Evolutionary conservation across 2,888 invertebrate genomes (phyloP).

Genomic region (Sisyra terminalis): DNA sequence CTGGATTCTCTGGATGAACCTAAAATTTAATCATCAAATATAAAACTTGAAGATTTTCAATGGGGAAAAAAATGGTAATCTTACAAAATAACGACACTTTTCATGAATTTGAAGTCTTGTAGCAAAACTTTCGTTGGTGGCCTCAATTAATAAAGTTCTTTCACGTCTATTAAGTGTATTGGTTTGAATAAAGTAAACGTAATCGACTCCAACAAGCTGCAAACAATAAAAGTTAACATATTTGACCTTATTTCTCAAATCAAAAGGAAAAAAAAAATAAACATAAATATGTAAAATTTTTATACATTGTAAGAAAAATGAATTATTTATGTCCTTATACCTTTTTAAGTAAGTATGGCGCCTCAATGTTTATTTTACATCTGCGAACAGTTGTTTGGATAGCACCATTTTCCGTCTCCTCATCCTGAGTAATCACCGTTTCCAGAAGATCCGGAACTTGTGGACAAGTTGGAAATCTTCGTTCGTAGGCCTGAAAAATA

Average conservation of each 20-base stretch:
- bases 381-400: conserved; percentile 64
- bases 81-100: conserved; percentile 74
- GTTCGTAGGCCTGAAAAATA: conserved; percentile 70
- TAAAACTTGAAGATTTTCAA: neutral
- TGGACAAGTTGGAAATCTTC: conserved; percentile 81
- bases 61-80: conserved; percentile 21
- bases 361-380: conserved; percentile 83
- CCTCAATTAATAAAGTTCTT: conserved; percentile 74
- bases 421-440: conserved; percentile 65
- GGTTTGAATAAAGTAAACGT: conserved; percentile 78
- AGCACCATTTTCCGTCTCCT: conserved; percentile 59
- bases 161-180: conserved; percentile 67
- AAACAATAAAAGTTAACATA: conserved; percentile 11
- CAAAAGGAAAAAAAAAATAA: too few species aligned
- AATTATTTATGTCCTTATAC: conserved; percentile 33
- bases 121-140: conserved; percentile 82
- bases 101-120: conserved; percentile 70
- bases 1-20: conserved; percentile 85
- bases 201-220: conserved; percentile 84
- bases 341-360: conserved; percentile 88
- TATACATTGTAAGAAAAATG: too few species aligned
- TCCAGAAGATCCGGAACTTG: conserved; percentile 90
- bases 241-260: too few species aligned
- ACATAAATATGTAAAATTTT: too few species aligned
- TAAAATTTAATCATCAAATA: conserved; percentile 20